Conservation (phyloP, 1,140 invertebrate genomes). For the Achroia grisella region DNA sequence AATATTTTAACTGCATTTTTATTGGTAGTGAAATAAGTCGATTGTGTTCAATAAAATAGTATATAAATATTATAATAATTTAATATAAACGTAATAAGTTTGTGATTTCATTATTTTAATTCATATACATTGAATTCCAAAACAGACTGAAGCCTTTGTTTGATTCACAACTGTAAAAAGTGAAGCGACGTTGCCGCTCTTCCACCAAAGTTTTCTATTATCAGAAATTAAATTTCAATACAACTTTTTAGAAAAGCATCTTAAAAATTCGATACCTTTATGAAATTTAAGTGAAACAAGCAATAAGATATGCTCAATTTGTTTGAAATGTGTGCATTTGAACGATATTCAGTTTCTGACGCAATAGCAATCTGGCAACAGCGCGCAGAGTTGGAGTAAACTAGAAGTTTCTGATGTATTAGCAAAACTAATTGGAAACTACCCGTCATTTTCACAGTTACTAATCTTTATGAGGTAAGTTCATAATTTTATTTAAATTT, state of each 20-base stretch:
- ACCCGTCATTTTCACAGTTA: conserved; percentile 23
- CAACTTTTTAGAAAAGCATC: not conserved
- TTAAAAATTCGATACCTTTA: conserved; percentile 7
- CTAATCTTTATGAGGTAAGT: conserved; percentile 58
- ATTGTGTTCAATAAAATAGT: no score
- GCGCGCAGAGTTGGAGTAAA: conserved; percentile 54
- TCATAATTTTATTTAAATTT: conserved; percentile 11
- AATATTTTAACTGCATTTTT: no score
- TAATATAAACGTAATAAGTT: no score
- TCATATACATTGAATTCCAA: no score
- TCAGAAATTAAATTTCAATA: not conserved
- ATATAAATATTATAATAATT: no score
- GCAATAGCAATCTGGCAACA: conserved; percentile 68
- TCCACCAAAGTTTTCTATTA: conserved; percentile 19
- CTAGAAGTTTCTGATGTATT: conserved; percentile 46
- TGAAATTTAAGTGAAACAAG: conserved; percentile 14
- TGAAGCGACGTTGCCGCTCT: conserved; percentile 61
- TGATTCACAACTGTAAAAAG: conserved; percentile 7
- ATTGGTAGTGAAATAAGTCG: no score
- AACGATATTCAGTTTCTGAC: conserved; percentile 61
- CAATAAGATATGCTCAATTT: conserved; percentile 47
- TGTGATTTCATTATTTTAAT: no score
- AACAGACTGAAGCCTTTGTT: conserved; percentile 8
- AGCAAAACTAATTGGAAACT: conserved; percentile 31
- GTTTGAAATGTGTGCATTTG: conserved; percentile 61